phyloP scores from a whole-genome alignment of 2,113 vertebrate genomes.

The Myrmecobius fasciatus region DNA sequence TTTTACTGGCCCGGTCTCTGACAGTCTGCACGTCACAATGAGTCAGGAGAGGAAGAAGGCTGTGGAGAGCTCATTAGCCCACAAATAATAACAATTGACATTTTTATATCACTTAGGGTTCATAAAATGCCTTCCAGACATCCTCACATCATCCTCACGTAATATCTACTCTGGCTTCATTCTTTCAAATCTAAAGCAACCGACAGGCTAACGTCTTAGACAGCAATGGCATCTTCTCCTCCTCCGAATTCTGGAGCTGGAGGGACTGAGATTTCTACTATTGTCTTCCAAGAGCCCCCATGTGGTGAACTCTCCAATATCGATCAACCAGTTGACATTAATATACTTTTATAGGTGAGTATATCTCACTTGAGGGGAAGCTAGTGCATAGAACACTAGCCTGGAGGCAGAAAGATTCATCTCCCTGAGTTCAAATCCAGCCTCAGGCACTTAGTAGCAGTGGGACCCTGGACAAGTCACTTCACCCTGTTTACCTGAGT shows the following conservation, averaged over 20 bases:
- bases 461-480: background rate
- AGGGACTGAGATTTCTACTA: background rate
- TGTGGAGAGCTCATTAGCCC: background rate
- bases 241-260: background rate
- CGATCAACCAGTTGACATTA: background rate
- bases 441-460: background rate
- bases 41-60: background rate
- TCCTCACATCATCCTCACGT: background rate
- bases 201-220: background rate
- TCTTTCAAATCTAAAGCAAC: background rate
- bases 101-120: background rate
- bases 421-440: background rate
- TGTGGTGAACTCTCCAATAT: background rate
- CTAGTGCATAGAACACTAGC: too few species aligned
- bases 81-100: background rate
- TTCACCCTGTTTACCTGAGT: background rate
- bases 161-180: background rate
- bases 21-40: background rate
- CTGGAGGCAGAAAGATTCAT: background rate
- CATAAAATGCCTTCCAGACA: background rate
- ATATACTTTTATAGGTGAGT: background rate
- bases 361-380: background rate
- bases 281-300: background rate
- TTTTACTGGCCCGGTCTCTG: background rate
- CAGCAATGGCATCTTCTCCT: background rate